Evolutionary conservation across 2,113 vertebrate species (phyloP), one percentile per base, ranked within the genome.

Genomic region (Setophaga kirtlandii): DNA sequence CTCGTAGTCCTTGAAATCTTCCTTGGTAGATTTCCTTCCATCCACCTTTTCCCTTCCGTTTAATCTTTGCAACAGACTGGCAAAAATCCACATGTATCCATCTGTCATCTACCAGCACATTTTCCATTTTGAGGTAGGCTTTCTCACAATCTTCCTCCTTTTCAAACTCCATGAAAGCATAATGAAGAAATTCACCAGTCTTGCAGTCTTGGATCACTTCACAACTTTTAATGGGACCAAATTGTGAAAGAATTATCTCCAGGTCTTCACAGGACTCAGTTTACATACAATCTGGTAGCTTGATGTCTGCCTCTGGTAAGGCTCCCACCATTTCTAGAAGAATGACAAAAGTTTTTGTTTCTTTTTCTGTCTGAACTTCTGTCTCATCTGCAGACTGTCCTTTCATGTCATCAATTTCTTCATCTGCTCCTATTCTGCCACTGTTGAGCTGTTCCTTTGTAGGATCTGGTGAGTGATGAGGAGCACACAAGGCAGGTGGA

Each of bases 291-390:
- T 99, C 99, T 47, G 99, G 99, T 86, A 99, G 99, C 83, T 97
- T 99, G 55, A 99, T 79, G 5, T 99, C 98, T 92, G 99, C 99
- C 89, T 99, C 99, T 35, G 99, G 99, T 64, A 99, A 98, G 89
- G 99, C 99, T 37, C 99, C 99, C 80, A 99, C 99, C 80, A 99
- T 99, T 98, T 99, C 99, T 95, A 99, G 97, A 71, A 99, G 98
- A 97, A 99, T 99, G 88, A 99, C 99, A 96, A 98, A 98, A 68
- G 98, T 99, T 97, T 99, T 99, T 53, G 99, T 99, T 78, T 99
- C 99, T 94, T 99, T 99, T 89, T 99, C 99, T 87, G 98, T 98
- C 52, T 99, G 91, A 80, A 98, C 82, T 97, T 35, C 99, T 88
- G 99, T 94, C 98, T 99, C 98, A 76, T 99, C 99, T 6, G 95